Conservation (phyloP, 2,888 invertebrate genomes). For the Oligia latruncula region DNA sequence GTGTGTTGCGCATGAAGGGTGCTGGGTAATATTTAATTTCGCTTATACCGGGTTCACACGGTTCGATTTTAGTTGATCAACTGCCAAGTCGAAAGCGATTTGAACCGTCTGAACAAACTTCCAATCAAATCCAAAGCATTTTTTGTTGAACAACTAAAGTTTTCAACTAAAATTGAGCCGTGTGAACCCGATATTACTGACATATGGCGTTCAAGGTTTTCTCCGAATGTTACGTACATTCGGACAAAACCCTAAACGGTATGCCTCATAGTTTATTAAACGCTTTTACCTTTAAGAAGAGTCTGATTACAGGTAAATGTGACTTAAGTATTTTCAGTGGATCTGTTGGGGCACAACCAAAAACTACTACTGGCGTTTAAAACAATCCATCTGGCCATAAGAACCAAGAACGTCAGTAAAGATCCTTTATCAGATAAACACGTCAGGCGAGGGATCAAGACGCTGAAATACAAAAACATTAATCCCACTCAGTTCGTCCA, state of each 20-base stretch:
- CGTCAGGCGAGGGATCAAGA: slow-evolving; percentile 12
- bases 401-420: slow-evolving; percentile 18
- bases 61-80: too few species aligned
- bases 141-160: neutral
- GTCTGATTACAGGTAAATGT: slow-evolving; percentile 14
- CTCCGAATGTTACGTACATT: neutral
- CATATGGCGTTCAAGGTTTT: slow-evolving; percentile 2
- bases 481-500: slow-evolving; percentile 58
- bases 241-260: too few species aligned
- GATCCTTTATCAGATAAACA: slow-evolving; percentile 18
- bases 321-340: neutral
- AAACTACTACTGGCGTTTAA: neutral
- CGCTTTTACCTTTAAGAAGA: neutral
- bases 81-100: too few species aligned
- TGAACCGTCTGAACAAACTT: too few species aligned
- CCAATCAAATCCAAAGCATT: neutral
- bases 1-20: too few species aligned
- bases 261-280: neutral
- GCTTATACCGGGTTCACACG: too few species aligned
- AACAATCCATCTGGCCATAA: slow-evolving; percentile 15
- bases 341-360: neutral
- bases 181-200: neutral
- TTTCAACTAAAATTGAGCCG: neutral
- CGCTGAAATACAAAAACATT: slow-evolving; percentile 51
- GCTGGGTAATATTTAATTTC: neutral